Percentiles rank a stretch among this genome's conserved stretches.
Conservation (phyloP, 92 coral and sea anemone genomes). For the Umimayanthus chanpuru region DNA sequence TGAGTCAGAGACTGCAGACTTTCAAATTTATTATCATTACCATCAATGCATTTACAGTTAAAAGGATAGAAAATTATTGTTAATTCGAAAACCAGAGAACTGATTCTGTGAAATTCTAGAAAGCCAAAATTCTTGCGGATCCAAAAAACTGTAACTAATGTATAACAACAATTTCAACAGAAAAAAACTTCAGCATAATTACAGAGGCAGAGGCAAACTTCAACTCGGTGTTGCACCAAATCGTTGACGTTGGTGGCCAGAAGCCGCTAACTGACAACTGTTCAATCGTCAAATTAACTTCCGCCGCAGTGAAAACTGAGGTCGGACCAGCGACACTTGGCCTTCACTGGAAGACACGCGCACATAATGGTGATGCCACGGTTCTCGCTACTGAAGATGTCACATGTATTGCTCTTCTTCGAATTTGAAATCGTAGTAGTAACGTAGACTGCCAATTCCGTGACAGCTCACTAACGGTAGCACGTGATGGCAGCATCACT, state of each 20-base stretch:
- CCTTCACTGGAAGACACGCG: background rate
- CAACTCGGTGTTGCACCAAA: background rate
- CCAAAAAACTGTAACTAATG: conserved; percentile 3
- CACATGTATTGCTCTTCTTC: background rate
- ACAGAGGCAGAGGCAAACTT: background rate
- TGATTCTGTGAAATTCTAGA: background rate
- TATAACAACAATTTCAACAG: background rate
- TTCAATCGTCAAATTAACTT: background rate
- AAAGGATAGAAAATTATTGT: background rate
- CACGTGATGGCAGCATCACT: no score
- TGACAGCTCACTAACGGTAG: no score
- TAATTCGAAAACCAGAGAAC: background rate
- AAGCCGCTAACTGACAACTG: background rate
- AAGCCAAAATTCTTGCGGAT: background rate
- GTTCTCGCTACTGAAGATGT: background rate
- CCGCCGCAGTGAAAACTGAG: background rate
- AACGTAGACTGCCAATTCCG: background rate
- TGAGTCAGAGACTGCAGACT: no score
- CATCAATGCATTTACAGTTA: no score
- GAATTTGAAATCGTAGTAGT: background rate
- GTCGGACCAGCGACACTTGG: conserved; percentile 4
- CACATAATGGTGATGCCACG: background rate
- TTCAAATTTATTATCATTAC: no score
- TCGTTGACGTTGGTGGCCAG: background rate
- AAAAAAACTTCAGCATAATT: background rate